phyloP scores from a whole-genome alignment of 2,113 vertebrate species.

The Seriola aureovittata region DNA sequence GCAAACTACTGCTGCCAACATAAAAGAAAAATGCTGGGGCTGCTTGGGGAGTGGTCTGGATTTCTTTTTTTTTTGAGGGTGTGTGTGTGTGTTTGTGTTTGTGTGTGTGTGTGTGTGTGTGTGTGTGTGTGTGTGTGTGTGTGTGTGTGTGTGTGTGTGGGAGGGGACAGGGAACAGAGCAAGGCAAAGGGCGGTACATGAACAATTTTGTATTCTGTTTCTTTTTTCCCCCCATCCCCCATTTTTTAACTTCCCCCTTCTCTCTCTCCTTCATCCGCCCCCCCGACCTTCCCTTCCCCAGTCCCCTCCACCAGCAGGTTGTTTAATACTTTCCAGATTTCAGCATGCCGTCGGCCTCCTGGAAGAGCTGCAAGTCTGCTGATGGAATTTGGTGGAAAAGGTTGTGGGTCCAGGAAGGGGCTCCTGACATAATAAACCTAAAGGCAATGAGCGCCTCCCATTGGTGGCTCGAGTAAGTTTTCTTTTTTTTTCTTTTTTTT shows the following conservation, averaged over 20 bases:
- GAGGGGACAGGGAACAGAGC: conserved; percentile 54
- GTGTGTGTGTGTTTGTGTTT: conserved; percentile 22
- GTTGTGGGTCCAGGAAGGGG: conserved; percentile 63
- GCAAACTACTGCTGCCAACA: conserved; percentile 58
- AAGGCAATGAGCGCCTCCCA: conserved; percentile 76
- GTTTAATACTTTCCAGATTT: conserved; percentile 89
- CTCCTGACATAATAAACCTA: conserved; percentile 50
- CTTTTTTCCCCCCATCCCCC: conserved; percentile 70
- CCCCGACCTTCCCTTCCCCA: conserved; percentile 39
- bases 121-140: conserved; percentile 29
- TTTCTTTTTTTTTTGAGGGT: conserved; percentile 25
- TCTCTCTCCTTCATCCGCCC: conserved; percentile 10
- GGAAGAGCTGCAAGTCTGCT: conserved; percentile 78
- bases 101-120: conserved; percentile 26
- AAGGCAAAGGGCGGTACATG: conserved; percentile 72
- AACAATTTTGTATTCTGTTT: conserved; percentile 79
- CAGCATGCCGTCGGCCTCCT: conserved; percentile 77
- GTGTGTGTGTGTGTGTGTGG: conserved; percentile 20
- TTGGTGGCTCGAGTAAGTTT: conserved; percentile 53
- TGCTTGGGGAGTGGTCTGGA: conserved; percentile 69
- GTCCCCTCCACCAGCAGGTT: conserved; percentile 82
- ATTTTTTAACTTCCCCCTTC: conserved; percentile 48
- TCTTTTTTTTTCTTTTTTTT: conserved; percentile 20
- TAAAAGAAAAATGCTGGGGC: conserved; percentile 59
- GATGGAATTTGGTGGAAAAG: conserved; percentile 83